phyloP scores from a whole-genome alignment of 1,140 invertebrate genomes.

The Kradibia gibbosae region DNA sequence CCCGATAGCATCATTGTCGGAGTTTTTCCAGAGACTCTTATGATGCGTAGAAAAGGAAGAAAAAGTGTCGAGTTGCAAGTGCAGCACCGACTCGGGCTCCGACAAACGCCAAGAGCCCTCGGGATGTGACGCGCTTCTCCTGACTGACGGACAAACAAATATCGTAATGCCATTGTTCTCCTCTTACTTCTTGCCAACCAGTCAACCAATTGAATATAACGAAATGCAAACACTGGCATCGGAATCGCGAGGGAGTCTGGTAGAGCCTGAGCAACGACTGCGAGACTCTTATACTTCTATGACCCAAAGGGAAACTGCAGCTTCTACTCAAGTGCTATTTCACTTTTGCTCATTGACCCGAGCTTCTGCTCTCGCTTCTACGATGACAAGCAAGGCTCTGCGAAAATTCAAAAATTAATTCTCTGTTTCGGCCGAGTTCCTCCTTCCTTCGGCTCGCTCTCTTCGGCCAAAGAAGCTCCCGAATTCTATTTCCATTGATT shows the following conservation, averaged over 20 bases:
- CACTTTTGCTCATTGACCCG: constrained; percentile 50
- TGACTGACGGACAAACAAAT: constrained; percentile 69
- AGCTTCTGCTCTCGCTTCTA: constrained; percentile 1
- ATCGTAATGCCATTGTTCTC: constrained; percentile 72
- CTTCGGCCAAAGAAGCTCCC: background rate
- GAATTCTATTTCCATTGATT: background rate
- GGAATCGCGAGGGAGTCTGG: constrained; percentile 59
- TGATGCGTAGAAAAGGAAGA: constrained; percentile 16
- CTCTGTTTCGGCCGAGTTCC: constrained; percentile 21
- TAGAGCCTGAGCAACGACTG: background rate
- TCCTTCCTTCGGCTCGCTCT: background rate
- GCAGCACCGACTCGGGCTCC: constrained; percentile 54
- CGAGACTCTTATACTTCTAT: constrained; percentile 14
- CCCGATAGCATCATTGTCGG: constrained; percentile 46
- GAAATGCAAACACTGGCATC: constrained; percentile 70
- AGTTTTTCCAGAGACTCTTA: constrained; percentile 40
- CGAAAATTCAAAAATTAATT: constrained; percentile 50
- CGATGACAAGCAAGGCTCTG: constrained; percentile 36
- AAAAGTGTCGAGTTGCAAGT: constrained; percentile 35
- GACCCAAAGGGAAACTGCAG: constrained; percentile 35
- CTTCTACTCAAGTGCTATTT: constrained; percentile 47
- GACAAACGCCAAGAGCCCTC: constrained; percentile 59
- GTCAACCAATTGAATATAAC: constrained; percentile 70
- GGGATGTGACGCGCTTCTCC: constrained; percentile 59
- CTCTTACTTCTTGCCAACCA: constrained; percentile 63